These are phyloP conservation scores for Hestina assimilis DNA, from an alignment of 1,140 invertebrate genomes.

Conservation along the genomic window DNA sequence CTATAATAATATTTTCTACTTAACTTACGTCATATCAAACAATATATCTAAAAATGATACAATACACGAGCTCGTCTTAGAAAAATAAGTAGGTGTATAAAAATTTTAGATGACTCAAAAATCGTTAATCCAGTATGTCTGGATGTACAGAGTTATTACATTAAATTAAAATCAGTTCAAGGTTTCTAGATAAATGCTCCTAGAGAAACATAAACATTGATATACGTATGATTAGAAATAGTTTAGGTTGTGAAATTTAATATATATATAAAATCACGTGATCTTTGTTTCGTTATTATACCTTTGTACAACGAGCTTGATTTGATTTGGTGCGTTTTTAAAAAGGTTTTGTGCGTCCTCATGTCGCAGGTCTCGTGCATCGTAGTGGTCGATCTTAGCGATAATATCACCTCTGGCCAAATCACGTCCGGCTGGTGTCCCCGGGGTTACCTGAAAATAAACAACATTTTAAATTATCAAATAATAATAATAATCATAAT, in stretches of 20 bases:
- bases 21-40: no score
- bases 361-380: conserved; percentile 90
- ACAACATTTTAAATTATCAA: neutral
- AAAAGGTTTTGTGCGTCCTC: conserved; percentile 94
- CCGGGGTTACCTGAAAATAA: conserved; percentile 80
- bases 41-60: no score
- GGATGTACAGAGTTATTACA: conserved; percentile 9
- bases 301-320: conserved; percentile 83
- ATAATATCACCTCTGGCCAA: conserved; percentile 93
- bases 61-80: neutral
- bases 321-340: conserved; percentile 86
- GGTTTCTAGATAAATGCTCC: conserved; percentile 17
- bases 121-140: neutral
- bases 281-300: no score
- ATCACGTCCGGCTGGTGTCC: conserved; percentile 88
- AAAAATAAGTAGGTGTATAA: neutral
- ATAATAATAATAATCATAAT: no score
- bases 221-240: neutral
- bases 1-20: no score
- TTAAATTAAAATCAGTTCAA: conserved; percentile 30
- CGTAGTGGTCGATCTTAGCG: conserved; percentile 92
- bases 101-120: neutral
- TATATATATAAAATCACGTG: no score
- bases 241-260: no score
- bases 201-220: no score